Evolutionary conservation across 2,888 invertebrate genomes (phyloP).

Genomic region (Spilosoma lubricipeda): DNA sequence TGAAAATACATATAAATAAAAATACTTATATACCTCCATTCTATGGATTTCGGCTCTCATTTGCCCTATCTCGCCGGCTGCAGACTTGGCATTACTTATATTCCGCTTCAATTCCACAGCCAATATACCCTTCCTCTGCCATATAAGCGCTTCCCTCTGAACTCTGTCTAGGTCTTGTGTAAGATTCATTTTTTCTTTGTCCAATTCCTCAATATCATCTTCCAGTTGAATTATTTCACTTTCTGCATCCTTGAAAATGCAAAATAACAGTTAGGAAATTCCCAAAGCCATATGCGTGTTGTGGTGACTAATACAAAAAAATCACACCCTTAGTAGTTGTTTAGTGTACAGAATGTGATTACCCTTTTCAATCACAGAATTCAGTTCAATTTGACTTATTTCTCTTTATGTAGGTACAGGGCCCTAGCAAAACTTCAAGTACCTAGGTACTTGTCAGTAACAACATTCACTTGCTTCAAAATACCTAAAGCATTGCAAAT

Average conservation of each 20-base stretch:
- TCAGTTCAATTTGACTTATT: no score
- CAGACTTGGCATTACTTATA: constrained; percentile 88
- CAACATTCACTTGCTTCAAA: background rate
- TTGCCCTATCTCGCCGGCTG: constrained; percentile 89
- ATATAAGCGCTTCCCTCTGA: constrained; percentile 90
- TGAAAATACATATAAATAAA: no score
- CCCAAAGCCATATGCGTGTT: background rate
- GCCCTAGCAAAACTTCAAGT: background rate
- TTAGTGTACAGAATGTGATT: no score
- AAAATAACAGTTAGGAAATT: background rate
- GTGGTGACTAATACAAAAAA: no score
- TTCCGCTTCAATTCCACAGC: constrained; percentile 90
- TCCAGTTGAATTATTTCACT: constrained; percentile 88
- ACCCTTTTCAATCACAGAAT: no score
- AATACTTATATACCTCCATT: constrained; percentile 88
- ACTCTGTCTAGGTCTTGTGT: constrained; percentile 88
- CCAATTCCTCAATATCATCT: constrained; percentile 88
- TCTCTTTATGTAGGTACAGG: background rate
- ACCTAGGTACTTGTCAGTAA: background rate
- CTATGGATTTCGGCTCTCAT: constrained; percentile 94
- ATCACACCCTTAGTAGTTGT: no score
- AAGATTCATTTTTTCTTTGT: constrained; percentile 88
- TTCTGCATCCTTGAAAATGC: constrained; percentile 87
- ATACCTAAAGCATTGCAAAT: background rate
- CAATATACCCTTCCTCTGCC: constrained; percentile 92